Evolutionary conservation across 2,888 invertebrate genomes (phyloP).

Genomic region (Apamea anceps): DNA sequence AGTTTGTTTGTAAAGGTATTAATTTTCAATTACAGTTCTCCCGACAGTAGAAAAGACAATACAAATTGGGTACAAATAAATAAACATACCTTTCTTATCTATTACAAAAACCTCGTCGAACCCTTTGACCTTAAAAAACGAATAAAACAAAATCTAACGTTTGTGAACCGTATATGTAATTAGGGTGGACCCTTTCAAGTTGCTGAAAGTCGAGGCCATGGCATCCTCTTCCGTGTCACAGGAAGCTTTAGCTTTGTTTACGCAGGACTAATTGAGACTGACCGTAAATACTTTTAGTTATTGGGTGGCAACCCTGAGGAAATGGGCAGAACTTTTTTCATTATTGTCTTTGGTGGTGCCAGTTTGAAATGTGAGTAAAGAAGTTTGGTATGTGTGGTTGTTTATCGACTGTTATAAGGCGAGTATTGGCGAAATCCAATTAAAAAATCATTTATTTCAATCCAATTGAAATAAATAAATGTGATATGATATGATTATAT

Average conservation of each 20-base stretch:
- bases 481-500: too few species aligned
- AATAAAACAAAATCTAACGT: slow-evolving; percentile 43
- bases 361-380: slow-evolving; percentile 34
- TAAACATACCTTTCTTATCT: not conserved
- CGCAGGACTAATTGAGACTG: slow-evolving; percentile 12
- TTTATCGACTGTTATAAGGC: slow-evolving; percentile 1
- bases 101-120: not conserved
- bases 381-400: slow-evolving; percentile 4
- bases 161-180: slow-evolving; percentile 51
- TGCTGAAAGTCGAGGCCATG: slow-evolving; percentile 24
- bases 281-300: slow-evolving; percentile 38
- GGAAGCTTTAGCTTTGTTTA: slow-evolving; percentile 40
- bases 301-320: slow-evolving; percentile 28
- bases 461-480: too few species aligned
- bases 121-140: slow-evolving; percentile 26
- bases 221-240: slow-evolving; percentile 41
- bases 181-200: slow-evolving; percentile 54
- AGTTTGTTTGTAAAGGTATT: not conserved
- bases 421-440: not conserved
- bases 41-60: not conserved
- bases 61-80: slow-evolving; percentile 6
- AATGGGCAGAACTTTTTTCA: slow-evolving; percentile 49
- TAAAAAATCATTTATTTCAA: too few species aligned
- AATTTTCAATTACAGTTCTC: too few species aligned
- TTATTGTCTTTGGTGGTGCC: slow-evolving; percentile 28